These are phyloP conservation scores for Anolis sagrei DNA, from an alignment of 2,113 vertebrate species.

Conservation along the genomic window DNA sequence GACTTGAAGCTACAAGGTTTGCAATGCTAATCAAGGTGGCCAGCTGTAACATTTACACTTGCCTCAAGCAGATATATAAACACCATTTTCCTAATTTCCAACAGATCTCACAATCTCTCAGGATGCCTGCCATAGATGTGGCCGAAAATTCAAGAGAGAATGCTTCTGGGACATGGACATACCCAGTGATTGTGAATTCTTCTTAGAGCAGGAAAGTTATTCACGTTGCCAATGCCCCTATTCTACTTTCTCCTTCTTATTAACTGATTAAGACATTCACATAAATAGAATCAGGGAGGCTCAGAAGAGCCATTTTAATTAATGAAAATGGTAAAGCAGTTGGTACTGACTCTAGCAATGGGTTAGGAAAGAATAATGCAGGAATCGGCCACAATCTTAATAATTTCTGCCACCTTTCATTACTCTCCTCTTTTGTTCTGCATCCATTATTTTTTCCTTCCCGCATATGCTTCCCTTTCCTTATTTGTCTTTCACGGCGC, in stretches of 20 bases:
- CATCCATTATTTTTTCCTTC: background rate
- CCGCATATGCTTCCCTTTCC: constrained; percentile 30
- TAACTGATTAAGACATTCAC: background rate
- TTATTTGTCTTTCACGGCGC: constrained; percentile 14
- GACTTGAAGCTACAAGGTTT: too few relatives aligned
- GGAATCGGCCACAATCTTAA: background rate
- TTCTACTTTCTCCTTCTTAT: background rate
- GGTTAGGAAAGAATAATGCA: background rate
- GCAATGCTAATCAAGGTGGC: too few relatives aligned
- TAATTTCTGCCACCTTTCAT: background rate
- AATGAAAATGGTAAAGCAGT: background rate
- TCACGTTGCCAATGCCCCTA: background rate
- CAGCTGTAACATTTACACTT: too few relatives aligned
- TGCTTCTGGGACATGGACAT: too few relatives aligned
- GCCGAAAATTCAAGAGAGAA: too few relatives aligned
- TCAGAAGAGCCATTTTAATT: background rate
- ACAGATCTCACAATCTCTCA: too few relatives aligned
- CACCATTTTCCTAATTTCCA: too few relatives aligned
- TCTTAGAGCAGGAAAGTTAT: background rate
- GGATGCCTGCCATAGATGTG: too few relatives aligned
- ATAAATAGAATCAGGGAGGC: background rate
- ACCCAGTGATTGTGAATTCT: too few relatives aligned
- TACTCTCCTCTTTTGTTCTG: background rate
- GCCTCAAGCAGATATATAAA: too few relatives aligned
- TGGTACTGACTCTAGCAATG: background rate